Percentiles rank a stretch among this genome's conserved stretches.
These are phyloP conservation scores for Lasioglossum morio DNA, from an alignment of 2,888 invertebrate species.

Conservation along the genomic window DNA sequence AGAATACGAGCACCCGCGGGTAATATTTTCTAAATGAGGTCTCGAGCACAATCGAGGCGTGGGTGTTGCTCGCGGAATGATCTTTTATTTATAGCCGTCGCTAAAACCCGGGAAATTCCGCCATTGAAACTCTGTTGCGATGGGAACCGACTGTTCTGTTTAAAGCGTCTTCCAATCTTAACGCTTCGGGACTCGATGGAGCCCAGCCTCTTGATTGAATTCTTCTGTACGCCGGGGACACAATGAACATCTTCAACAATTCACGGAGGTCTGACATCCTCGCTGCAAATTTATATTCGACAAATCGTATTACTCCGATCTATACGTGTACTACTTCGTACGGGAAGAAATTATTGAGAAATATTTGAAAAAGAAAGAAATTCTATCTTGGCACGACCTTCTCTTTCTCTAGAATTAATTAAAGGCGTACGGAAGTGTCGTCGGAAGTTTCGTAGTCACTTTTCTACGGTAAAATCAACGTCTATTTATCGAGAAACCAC, in stretches of 20 bases:
- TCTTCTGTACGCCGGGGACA: background rate
- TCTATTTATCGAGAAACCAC: background rate
- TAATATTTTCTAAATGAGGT: slow-evolving; percentile 1
- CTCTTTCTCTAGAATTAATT: background rate
- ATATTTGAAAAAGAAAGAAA: too few species aligned
- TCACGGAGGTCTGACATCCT: too few species aligned
- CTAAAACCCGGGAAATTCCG: slow-evolving; percentile 1
- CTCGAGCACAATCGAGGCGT: background rate
- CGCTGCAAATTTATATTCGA: too few species aligned
- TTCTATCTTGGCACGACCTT: too few species aligned
- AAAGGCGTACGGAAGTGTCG: background rate
- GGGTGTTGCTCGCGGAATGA: background rate
- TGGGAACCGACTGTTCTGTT: background rate
- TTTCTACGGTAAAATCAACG: background rate
- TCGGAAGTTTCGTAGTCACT: background rate
- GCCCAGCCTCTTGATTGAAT: background rate
- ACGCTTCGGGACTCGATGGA: background rate
- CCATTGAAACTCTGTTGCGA: background rate
- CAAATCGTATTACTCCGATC: too few species aligned
- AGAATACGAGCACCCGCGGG: background rate
- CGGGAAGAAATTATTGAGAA: too few species aligned
- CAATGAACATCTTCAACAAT: background rate
- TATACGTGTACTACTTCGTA: too few species aligned
- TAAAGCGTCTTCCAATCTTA: background rate
- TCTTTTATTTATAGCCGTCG: slow-evolving; percentile 1